Evolutionary conservation across 2,113 vertebrate species (phyloP).

Genomic region (Elephas maximus): DNA sequence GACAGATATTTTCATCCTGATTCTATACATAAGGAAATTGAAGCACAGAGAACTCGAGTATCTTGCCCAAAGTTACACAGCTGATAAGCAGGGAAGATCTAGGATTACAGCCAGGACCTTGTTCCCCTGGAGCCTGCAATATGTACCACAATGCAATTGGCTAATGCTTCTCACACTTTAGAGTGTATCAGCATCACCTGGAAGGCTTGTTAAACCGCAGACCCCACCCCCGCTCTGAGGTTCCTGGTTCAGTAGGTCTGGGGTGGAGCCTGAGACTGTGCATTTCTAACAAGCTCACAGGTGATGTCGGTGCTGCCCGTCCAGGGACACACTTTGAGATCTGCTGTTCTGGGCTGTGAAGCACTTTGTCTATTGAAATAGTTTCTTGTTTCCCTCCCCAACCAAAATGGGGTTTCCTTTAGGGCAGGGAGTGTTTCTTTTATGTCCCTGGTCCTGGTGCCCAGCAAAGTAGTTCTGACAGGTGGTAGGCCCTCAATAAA

Average conservation of each 20-base stretch:
- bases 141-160: too few species aligned
- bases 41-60: conserved; percentile 1
- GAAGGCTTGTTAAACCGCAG: neutral
- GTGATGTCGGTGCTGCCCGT: too few species aligned
- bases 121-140: too few species aligned
- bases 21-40: neutral
- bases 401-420: neutral
- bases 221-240: neutral
- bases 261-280: too few species aligned
- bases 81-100: neutral
- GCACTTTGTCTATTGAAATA: neutral
- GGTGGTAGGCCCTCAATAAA: neutral
- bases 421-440: neutral
- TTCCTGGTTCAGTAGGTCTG: neutral
- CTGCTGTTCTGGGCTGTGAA: neutral
- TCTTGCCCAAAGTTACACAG: neutral
- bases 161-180: neutral
- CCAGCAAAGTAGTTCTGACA: conserved; percentile 20
- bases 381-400: neutral
- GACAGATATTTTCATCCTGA: neutral
- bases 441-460: neutral
- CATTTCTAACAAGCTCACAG: too few species aligned
- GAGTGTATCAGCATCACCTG: neutral
- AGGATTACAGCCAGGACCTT: too few species aligned
- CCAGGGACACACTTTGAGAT: too few species aligned